These are phyloP conservation scores for Drosophila demipolita DNA, from an alignment of 2,888 invertebrate genomes.

Conservation along the genomic window DNA sequence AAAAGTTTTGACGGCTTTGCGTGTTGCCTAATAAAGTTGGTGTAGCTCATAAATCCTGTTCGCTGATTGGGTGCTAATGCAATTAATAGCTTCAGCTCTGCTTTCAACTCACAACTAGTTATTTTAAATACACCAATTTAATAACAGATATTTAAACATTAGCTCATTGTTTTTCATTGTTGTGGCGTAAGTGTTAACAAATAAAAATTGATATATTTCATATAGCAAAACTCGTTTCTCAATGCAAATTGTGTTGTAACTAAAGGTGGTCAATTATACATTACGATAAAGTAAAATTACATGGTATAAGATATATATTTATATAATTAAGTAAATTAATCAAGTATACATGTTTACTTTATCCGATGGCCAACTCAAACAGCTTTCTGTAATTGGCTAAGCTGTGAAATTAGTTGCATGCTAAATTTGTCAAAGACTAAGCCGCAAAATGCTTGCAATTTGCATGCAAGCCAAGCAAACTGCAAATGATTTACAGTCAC, in stretches of 20 bases:
- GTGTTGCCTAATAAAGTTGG: conserved; percentile 31
- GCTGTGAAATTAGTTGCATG: conserved; percentile 10
- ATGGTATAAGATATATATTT: neutral
- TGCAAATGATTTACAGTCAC: conserved; percentile 42
- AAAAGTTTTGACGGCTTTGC: conserved; percentile 28
- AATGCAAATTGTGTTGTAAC: neutral
- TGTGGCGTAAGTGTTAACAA: too few relatives aligned
- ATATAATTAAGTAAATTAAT: neutral
- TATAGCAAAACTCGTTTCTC: neutral
- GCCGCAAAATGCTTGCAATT: conserved; percentile 29
- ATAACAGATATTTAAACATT: neutral
- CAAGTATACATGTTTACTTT: neutral
- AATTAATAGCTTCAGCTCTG: conserved; percentile 6
- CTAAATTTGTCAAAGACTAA: conserved; percentile 30
- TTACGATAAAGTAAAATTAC: neutral
- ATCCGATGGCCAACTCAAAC: too few relatives aligned
- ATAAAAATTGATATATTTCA: neutral
- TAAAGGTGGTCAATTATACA: neutral
- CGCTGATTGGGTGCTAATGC: conserved; percentile 49
- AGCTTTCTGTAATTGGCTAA: conserved; percentile 15
- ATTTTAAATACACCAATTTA: neutral
- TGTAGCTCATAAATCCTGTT: conserved; percentile 20
- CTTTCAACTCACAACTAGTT: neutral
- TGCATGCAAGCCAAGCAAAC: conserved; percentile 5
- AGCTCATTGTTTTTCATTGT: neutral